These are phyloP conservation scores for Hemichromis elongatus DNA, from an alignment of 2,113 vertebrate genomes.

Conservation along the genomic window DNA sequence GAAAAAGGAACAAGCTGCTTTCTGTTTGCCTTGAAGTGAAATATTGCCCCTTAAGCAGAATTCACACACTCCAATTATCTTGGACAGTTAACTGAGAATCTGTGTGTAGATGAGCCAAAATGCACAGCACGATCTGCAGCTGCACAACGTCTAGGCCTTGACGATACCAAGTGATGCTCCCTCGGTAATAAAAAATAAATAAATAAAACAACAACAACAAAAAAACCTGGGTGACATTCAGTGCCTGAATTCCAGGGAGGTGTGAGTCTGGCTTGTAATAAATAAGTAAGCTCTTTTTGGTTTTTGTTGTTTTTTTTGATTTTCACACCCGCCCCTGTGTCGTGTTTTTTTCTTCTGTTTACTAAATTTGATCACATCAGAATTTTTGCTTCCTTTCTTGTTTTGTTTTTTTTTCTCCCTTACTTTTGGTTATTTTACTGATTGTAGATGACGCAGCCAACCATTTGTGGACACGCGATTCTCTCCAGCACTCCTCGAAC, in stretches of 20 bases:
- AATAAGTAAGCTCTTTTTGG: neutral
- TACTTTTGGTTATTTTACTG: neutral
- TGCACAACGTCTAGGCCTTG: neutral
- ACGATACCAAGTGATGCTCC: constrained; percentile 8
- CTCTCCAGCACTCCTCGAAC: neutral
- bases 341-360: neutral
- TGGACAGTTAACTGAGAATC: neutral
- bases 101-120: constrained; percentile 1
- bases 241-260: neutral
- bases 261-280: constrained; percentile 18
- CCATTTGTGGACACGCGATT: neutral
- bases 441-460: neutral
- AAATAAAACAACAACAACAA: neutral
- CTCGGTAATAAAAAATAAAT: constrained; percentile 2
- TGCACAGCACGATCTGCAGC: neutral
- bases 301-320: neutral
- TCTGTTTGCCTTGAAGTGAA: constrained; percentile 35
- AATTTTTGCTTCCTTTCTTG: neutral
- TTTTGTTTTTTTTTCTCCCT: neutral
- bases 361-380: neutral
- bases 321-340: neutral
- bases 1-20: constrained; percentile 44
- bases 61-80: constrained; percentile 3
- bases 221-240: neutral
- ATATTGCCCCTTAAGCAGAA: constrained; percentile 6